Base-by-base conservation (phyloP, 2,113 vertebrate species). In the Sterna hirundo region DNA sequence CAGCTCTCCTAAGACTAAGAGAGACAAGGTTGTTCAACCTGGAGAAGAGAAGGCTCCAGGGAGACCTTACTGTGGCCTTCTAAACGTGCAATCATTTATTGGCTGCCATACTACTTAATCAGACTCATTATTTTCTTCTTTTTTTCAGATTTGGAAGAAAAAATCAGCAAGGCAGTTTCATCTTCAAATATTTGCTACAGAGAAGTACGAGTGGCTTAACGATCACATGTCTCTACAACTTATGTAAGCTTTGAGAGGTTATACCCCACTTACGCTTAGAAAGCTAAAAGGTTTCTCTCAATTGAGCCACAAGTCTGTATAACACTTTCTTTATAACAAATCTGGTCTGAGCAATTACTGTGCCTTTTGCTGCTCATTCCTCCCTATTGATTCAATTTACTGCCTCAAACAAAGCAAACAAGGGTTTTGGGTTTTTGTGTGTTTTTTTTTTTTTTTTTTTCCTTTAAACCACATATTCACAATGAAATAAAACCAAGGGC, bases 171-270 rank as follows among this genome's bases (percentile, higher is more conserved):
- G 25, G 52, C 38, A 70, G 21, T 18, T 86, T 66, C 3, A 83
- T 32, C n/a, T 55, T 91, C 47, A 78, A 84, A 3, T 46, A 86
- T 7, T 19, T 77, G 17, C 51, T 78, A 62, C 4, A 40, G 25
- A 79, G 23, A 5, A 51, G 5, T 47, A 7, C 4, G 6, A 88
- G 27, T 4, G 5, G 29, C 32, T 54, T 78, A 70, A 81, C 26
- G 21, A 72, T 36, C 18, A 46, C 0, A 0, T 5, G 1, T 16
- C 36, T 79, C 62, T 46, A 60, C 1, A 54, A 36, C 15, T 64
- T 27, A 34, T 0, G 0, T 40, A 70, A 76, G 14, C 15, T 87
- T 42, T 77, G 30, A 93, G 36, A 51, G 15, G 19, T 30, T 57
- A 27, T 47, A 72, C 10, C 17, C 6, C 54, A 68, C 26, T 52